A percentile compares a stretch with the other conserved stretches of the same genome.
These are phyloP conservation scores for Tetheella fluctuosa DNA, from an alignment of 2,888 invertebrate genomes.

Conservation along the genomic window DNA sequence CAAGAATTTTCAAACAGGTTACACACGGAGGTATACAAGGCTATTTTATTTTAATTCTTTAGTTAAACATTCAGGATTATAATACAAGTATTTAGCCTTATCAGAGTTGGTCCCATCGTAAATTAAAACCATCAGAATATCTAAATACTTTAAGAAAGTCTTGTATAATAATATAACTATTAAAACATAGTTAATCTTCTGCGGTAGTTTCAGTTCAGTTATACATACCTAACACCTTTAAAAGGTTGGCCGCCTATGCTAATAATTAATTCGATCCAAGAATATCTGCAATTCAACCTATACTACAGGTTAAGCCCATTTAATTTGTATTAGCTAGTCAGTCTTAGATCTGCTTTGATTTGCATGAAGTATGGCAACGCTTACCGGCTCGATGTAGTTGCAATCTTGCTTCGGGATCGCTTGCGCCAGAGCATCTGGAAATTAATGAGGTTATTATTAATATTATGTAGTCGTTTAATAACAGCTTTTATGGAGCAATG, in stretches of 20 bases:
- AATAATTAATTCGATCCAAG: not conserved
- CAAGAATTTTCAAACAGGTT: too few relatives aligned
- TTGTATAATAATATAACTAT: too few relatives aligned
- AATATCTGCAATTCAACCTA: not conserved
- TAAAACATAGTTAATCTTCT: too few relatives aligned
- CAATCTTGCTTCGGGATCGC: slow-evolving; percentile 27
- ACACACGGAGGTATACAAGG: too few relatives aligned
- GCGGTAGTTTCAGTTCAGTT: too few relatives aligned
- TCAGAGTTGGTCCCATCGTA: too few relatives aligned
- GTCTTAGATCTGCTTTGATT: slow-evolving; percentile 37
- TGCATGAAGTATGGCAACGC: slow-evolving; percentile 42
- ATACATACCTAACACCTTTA: not conserved
- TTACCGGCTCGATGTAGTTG: slow-evolving; percentile 30
- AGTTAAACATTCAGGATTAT: too few relatives aligned
- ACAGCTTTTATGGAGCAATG: not conserved
- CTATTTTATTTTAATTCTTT: too few relatives aligned
- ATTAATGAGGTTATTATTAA: slow-evolving; percentile 29
- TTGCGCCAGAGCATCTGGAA: slow-evolving; percentile 37
- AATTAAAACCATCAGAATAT: too few relatives aligned
- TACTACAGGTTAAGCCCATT: slow-evolving; percentile 7
- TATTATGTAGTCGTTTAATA: slow-evolving; percentile 6
- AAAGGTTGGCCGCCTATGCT: not conserved
- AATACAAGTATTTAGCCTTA: too few relatives aligned
- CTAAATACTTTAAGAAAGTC: too few relatives aligned
- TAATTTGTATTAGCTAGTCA: slow-evolving; percentile 14